Conservation (phyloP, 37 sponge, comb jelly and placozoan species). For the Theonella swinhoei region DNA sequence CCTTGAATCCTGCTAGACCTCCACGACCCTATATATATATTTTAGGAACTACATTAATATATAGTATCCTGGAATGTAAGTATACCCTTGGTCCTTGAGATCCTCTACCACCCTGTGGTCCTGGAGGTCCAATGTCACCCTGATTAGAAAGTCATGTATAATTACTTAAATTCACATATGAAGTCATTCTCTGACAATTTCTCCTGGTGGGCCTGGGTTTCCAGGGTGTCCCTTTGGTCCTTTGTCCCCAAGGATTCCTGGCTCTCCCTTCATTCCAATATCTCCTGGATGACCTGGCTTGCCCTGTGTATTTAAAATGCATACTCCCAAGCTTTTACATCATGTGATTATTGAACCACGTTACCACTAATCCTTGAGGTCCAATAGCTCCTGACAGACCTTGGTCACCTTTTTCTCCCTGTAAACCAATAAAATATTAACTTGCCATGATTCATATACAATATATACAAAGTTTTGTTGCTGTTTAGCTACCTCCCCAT, state of each 20-base stretch:
- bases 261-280: slow-evolving; percentile 48
- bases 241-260: slow-evolving; percentile 11
- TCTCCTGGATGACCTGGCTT: slow-evolving; percentile 49
- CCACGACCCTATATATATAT: slow-evolving; percentile 25
- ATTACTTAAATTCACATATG: background rate
- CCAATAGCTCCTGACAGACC: slow-evolving; percentile 15
- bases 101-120: slow-evolving; percentile 39
- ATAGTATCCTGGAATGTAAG: background rate
- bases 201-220: slow-evolving; percentile 51
- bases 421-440: background rate
- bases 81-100: slow-evolving; percentile 31
- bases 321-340: too few relatives aligned
- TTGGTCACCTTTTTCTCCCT: slow-evolving; percentile 41
- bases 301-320: slow-evolving; percentile 39
- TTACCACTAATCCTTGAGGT: slow-evolving; percentile 40
- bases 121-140: slow-evolving; percentile 44
- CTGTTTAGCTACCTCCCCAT: background rate
- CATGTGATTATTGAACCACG: too few relatives aligned
- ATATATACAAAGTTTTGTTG: background rate
- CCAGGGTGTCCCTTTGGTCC: slow-evolving; percentile 64
- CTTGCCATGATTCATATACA: too few relatives aligned
- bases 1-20: slow-evolving; percentile 50
- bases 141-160: background rate
- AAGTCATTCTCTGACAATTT: slow-evolving; percentile 12
- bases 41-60: background rate